A percentile compares a stretch with the other conserved stretches of the same genome.
Evolutionary conservation across 2,888 invertebrate genomes (phyloP).

Genomic region (Urechis unicinctus): DNA sequence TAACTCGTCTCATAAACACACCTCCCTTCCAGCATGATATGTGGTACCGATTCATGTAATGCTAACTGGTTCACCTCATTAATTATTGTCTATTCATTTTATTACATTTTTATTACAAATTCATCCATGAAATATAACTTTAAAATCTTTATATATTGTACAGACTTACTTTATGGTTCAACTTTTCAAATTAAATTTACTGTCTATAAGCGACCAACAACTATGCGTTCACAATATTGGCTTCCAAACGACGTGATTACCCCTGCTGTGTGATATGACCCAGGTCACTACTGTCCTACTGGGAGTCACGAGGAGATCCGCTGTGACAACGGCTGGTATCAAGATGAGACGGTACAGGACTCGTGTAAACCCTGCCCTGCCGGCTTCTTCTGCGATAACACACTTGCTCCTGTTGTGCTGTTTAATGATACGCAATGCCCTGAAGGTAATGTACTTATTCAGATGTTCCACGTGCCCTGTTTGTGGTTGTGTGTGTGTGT

Average conservation of each 20-base stretch:
- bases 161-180: no score
- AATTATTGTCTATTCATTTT: no score
- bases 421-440: constrained; percentile 37
- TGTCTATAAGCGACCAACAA: no score
- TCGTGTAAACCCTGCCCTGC: constrained; percentile 38
- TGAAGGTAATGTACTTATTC: constrained; percentile 26
- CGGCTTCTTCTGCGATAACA: constrained; percentile 44
- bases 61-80: no score
- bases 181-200: no score
- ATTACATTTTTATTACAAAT: no score
- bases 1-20: no score
- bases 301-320: constrained; percentile 35
- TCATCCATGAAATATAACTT: no score
- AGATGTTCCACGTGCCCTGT: constrained; percentile 16
- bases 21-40: no score
- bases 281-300: constrained; percentile 38
- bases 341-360: constrained; percentile 34
- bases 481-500: no score
- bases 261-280: neutral
- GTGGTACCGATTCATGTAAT: no score
- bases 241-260: neutral
- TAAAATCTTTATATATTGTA: no score
- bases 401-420: constrained; percentile 35
- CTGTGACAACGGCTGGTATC: constrained; percentile 40
- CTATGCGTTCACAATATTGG: neutral